Base-by-base conservation (phyloP, 2,797 vertebrate species). In the Salmo trutta region DNA sequence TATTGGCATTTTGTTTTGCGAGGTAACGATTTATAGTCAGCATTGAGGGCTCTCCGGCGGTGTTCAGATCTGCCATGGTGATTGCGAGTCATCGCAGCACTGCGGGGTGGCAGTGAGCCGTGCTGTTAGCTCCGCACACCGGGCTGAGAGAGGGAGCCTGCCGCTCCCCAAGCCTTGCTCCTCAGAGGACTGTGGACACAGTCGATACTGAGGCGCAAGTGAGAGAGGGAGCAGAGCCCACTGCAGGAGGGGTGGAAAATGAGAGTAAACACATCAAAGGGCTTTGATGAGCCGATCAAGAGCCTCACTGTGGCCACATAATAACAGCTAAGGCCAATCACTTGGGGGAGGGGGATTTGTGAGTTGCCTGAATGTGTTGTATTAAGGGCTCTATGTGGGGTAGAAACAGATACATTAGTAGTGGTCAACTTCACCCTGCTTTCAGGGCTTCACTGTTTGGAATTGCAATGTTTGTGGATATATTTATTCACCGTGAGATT, bases 81-180 rank as follows among this genome's bases (percentile, higher is more conserved):
- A 33, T 67, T 67, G 65, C 33, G 65, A 67, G 65, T 67, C 65
- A 67, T 31, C 12, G 27, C 65, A 67, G 29, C 27, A 67, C 15
- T 3, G 29, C 5, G 14, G 65, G 65, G 65, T 16, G 65, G 65
- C 27, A 14, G 15, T 41, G 41, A 10, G 41, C 41, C 10, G 7
- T 10, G 41, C 41, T 47, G 41, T 47, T 47, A 47, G 41, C 41
- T 47, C 41, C 41, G 3, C 41, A 47, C 41, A 47, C 41, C 2
- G 14, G 41, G 41, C 10, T 47, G 41, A 47, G 41, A 47, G 10
- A 14, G 41, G 41, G 41, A 47, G 41, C 41, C 41, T 14, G 41
- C 10, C 41, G 41, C 41, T 47, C 41, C 41, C 41, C 41, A 3
- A 47, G 41, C 41, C 41, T 14, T 47, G 41, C 41, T 47, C 41